Conservation (phyloP, 2,797 vertebrate species). For the Cuniculus paca region DNA sequence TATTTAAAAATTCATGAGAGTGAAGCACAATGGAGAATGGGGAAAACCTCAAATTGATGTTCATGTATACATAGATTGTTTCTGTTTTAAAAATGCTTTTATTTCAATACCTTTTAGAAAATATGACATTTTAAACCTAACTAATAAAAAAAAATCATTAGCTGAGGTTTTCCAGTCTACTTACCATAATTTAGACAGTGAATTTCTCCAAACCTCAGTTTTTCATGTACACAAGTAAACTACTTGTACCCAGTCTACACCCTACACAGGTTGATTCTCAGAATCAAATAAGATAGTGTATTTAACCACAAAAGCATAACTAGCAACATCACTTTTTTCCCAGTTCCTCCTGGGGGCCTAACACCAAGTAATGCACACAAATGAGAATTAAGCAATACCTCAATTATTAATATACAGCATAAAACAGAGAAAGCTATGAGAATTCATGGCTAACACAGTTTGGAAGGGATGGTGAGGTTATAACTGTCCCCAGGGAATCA, state of each 20-base stretch:
- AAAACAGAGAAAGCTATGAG: neutral
- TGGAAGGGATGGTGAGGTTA: neutral
- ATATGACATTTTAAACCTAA: neutral
- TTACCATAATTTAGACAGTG: neutral
- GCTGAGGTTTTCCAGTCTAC: neutral
- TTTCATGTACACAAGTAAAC: neutral
- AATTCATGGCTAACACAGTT: neutral
- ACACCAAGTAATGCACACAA: neutral
- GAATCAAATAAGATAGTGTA: neutral
- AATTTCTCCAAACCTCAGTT: neutral
- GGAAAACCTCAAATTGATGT: neutral
- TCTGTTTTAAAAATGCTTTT: conserved; percentile 25
- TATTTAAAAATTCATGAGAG: neutral
- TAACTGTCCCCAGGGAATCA: neutral
- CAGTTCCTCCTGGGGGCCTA: neutral
- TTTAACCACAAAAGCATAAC: neutral
- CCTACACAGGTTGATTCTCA: neutral
- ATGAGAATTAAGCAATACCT: neutral
- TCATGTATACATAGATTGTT: neutral
- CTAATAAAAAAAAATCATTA: neutral
- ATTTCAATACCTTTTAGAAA: neutral
- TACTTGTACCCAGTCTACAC: neutral
- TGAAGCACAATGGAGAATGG: neutral
- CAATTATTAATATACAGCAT: neutral
- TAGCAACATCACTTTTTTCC: neutral